Evolutionary conservation across 2,888 invertebrate species (phyloP), one percentile per base, ranked within the genome.

Genomic region (Amiota communis): DNA sequence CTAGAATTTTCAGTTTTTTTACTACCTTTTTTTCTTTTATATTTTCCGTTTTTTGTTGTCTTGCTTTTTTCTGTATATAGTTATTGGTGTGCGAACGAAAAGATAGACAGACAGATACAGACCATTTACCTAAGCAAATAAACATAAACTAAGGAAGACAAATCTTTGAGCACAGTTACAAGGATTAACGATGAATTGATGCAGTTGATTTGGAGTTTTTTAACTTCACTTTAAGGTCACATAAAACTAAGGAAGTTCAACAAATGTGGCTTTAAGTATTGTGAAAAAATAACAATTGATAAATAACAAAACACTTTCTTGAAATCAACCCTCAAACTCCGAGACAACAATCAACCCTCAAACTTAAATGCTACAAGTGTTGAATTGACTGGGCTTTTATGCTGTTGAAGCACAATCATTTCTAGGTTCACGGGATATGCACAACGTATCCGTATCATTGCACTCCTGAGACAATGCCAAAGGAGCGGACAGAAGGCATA

Each of bases 71-170:
- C 67, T 53, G 67, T 53, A 68, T 68, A 53, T 68, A 68, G 67
- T 68, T 68, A n/a, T 68, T 36, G 51, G 51, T 10, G 36, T 36
- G 51, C 49, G 53, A 68, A 68, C 53, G 20, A 36, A 23, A 3
- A 23, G 23, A 15, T 23, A 51, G 51, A 49, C 53, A 36, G 2
- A 23, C 67, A 68, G 67, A 68, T 68, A 20, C 76, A 77, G 72
- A 79, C 84, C 77, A 79, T 83, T 83, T 75, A 81, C 78, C 79
- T 72, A 70, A 53, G 49, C 56, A 67, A 72, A 74, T 78, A 75
- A 72, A 77, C 75, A 71, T 36, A 23, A 46, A 23, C 11, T 63
- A 46, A 36, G 63, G 67, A 17, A 17, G 17, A 59, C 12, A 51
- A 68, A 68, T 68, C 67, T 68, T 68, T 51, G 23, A n/a, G 67